Evolutionary conservation across 64 coral and sea anemone species (phyloP), one percentile per base, ranked within the genome.

Genomic region (Montipora efflorescens): DNA sequence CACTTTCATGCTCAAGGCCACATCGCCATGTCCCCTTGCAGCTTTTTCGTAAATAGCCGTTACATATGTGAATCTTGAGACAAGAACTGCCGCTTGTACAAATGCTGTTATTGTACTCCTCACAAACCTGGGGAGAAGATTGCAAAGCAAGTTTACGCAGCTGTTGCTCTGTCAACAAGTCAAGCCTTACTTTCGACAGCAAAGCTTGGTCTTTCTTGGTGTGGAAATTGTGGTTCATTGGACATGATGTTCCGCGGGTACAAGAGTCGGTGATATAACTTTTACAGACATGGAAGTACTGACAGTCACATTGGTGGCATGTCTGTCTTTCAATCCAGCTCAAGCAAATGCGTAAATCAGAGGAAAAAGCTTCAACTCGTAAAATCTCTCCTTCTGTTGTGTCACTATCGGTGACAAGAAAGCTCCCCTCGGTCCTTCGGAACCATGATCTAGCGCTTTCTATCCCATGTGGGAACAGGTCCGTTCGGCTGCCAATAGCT

Each of bases 81-180:
- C 92, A 95, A 22, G 25, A 67, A 22, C 81, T 44, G 48, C 82
- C 89, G 21, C 45, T 16, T 1, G 1, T 15, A 36, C 94, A 95
- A 16, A n/a, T 59, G 0, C 49, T 66, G 59, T 91, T 91, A 79
- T 95, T 95, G 74, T 95, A 91, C 1, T 91, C 82, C 3, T 70
- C 45, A 68, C 94, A 95, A 52, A 95, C 68, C 80, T 88, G 89
- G 20, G 89, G 93, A 45, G 87, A 90, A 1, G 93, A 94, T 11
- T 70, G 76, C 8, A 77, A 51, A 4, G 88, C 92, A 4, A 93
- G 43, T 47, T 9, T 46, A 10, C 66, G 89, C 7, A 95, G 75
- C 48, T 95, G 94, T 50, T 87, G 21, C 7, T 87, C 89, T 5
- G 82, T 91, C 15, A 95, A 87, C 13, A 51, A 3, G n/a, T 91